These are phyloP conservation scores for Kradibia gibbosae DNA, from an alignment of 1,140 invertebrate genomes.

Conservation along the genomic window DNA sequence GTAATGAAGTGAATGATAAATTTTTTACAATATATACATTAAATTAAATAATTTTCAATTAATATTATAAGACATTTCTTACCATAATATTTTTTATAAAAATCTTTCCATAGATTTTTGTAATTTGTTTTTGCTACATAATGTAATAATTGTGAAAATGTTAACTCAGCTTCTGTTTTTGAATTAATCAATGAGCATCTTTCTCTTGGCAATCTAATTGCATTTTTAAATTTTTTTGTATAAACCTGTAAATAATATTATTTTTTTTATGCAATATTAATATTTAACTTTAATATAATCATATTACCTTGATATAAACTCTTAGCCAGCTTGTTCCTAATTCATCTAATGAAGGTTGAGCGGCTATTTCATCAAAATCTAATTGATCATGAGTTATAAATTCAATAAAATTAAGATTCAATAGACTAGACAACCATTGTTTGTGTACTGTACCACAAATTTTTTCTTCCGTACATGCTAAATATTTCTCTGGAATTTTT, in stretches of 20 bases:
- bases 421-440: constrained; percentile 64
- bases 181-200: constrained; percentile 71
- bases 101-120: constrained; percentile 87
- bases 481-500: constrained; percentile 64
- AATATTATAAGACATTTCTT: constrained; percentile 57
- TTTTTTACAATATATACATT: no score
- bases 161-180: constrained; percentile 76
- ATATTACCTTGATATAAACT: constrained; percentile 66
- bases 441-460: constrained; percentile 64
- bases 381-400: constrained; percentile 66
- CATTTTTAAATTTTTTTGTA: constrained; percentile 78
- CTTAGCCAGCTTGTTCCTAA: constrained; percentile 64
- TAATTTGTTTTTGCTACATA: constrained; percentile 87
- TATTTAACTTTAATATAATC: constrained; percentile 14
- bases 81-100: constrained; percentile 84
- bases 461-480: constrained; percentile 61
- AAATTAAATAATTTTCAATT: background rate
- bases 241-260: constrained; percentile 73
- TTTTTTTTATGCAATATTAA: constrained; percentile 14
- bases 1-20: background rate
- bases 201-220: constrained; percentile 80
- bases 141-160: constrained; percentile 83
- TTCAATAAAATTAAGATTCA: constrained; percentile 59
- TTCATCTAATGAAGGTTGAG: constrained; percentile 64
- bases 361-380: constrained; percentile 66